A percentile compares a stretch with the other conserved stretches of the same genome.
Evolutionary conservation across 1,140 invertebrate genomes (phyloP).

Genomic region (Lethocerus indicus): DNA sequence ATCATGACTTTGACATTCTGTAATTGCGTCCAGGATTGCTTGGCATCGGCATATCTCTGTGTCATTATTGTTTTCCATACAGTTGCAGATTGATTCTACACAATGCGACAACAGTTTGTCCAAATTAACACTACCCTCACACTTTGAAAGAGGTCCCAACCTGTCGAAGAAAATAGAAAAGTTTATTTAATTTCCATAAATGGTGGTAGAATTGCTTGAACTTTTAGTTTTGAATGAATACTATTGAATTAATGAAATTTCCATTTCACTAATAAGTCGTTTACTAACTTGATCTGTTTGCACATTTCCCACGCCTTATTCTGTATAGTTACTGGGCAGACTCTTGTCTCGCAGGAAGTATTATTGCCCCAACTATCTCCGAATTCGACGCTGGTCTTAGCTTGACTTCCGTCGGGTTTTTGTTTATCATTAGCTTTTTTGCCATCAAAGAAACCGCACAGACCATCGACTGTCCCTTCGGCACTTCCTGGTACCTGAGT

Average conservation of each 20-base stretch:
- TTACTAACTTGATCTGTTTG: conserved; percentile 27
- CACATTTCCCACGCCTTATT: conserved; percentile 43
- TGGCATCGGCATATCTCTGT: conserved; percentile 46
- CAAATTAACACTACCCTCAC: conserved; percentile 36
- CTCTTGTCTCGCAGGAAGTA: conserved; percentile 32
- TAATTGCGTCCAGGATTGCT: conserved; percentile 45
- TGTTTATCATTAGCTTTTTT: conserved; percentile 43
- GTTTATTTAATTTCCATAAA: neutral
- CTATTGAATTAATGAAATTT: neutral
- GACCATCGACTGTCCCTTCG: conserved; percentile 43
- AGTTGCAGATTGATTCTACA: conserved; percentile 52
- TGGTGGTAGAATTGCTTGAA: neutral
- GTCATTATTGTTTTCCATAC: conserved; percentile 28
- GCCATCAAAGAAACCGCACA: conserved; percentile 62
- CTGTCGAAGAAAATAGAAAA: conserved; percentile 21
- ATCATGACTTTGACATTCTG: conserved; percentile 46
- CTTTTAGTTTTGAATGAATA: neutral
- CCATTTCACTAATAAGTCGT: neutral
- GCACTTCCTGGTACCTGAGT: conserved; percentile 33
- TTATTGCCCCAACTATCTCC: conserved; percentile 49
- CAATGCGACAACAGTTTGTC: conserved; percentile 52
- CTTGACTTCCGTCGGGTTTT: conserved; percentile 41
- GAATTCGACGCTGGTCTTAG: conserved; percentile 46
- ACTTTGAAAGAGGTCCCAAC: conserved; percentile 39
- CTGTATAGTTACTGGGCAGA: conserved; percentile 36